Conservation (phyloP, 2,797 vertebrate species). For the Diceros bicornis region DNA sequence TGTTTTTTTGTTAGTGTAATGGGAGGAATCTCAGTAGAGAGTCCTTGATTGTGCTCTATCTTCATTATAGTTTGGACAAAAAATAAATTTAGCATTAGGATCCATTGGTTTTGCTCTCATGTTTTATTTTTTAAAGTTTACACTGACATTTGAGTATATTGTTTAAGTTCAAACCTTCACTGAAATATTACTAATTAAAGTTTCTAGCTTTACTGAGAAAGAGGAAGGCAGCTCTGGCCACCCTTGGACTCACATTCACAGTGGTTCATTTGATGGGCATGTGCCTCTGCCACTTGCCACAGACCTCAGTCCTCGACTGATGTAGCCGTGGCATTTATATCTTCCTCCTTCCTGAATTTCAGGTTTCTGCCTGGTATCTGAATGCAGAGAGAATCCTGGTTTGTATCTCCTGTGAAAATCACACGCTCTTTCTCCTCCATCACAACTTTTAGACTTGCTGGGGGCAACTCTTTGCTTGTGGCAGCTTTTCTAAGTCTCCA, state of each 20-base stretch:
- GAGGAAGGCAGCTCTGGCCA: not conserved
- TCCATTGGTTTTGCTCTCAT: not conserved
- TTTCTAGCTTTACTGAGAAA: not conserved
- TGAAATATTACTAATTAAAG: not conserved
- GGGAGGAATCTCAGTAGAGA: not conserved
- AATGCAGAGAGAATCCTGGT: not conserved
- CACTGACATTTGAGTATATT: not conserved
- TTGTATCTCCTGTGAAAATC: not conserved
- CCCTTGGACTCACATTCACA: accelerated
- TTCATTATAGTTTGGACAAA: not conserved
- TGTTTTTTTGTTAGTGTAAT: no score
- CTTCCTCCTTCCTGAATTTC: not conserved
- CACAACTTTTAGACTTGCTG: accelerated
- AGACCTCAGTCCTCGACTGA: not conserved
- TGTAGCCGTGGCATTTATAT: not conserved
- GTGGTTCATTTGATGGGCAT: no score
- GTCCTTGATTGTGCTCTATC: not conserved
- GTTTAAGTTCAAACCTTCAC: not conserved
- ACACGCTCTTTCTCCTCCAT: accelerated
- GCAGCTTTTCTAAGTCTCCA: not conserved
- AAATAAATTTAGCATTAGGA: not conserved
- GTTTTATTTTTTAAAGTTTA: not conserved
- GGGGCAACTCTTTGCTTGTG: not conserved
- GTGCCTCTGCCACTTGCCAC: no score
- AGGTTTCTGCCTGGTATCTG: not conserved